A percentile compares a stretch with the other conserved stretches of the same genome.
Conservation (phyloP, 2,888 invertebrate genomes). For the Hofmannophila pseudospretella region DNA sequence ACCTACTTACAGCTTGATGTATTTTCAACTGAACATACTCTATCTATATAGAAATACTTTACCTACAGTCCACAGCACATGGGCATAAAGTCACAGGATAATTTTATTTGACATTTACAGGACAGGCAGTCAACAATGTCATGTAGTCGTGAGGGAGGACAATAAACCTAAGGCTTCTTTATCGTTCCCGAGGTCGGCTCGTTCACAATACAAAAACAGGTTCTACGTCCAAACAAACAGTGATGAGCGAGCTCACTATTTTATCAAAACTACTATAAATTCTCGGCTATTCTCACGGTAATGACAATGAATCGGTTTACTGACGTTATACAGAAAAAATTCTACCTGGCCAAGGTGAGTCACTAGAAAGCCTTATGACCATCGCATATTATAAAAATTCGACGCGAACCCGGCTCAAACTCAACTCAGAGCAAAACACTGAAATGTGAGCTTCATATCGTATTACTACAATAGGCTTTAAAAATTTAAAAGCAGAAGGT, state of each 20-base stretch:
- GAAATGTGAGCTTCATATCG: too few relatives aligned
- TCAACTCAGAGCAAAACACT: too few relatives aligned
- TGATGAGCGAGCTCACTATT: conserved; percentile 8
- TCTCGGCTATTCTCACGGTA: conserved; percentile 15
- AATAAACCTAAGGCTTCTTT: conserved; percentile 17
- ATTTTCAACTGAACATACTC: too few relatives aligned
- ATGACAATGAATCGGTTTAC: conserved; percentile 12
- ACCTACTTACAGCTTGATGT: too few relatives aligned
- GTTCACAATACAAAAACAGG: conserved; percentile 15
- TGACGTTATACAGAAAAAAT: conserved; percentile 19
- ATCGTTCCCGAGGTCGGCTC: conserved; percentile 16
- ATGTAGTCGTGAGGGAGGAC: conserved; percentile 11
- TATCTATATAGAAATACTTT: neutral
- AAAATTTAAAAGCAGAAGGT: too few relatives aligned
- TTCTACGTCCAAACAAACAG: conserved; percentile 10
- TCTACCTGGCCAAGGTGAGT: conserved; percentile 45
- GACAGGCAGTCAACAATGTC: conserved; percentile 4
- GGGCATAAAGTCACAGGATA: neutral
- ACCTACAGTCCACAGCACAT: too few relatives aligned
- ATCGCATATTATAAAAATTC: too few relatives aligned
- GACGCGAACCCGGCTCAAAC: too few relatives aligned
- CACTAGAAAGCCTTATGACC: conserved; percentile 37
- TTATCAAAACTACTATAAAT: conserved; percentile 16
- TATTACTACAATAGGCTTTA: too few relatives aligned
- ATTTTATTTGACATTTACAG: conserved; percentile 8